Evolutionary conservation across 2,888 invertebrate genomes (phyloP).

Genomic region (Archips xylosteana): DNA sequence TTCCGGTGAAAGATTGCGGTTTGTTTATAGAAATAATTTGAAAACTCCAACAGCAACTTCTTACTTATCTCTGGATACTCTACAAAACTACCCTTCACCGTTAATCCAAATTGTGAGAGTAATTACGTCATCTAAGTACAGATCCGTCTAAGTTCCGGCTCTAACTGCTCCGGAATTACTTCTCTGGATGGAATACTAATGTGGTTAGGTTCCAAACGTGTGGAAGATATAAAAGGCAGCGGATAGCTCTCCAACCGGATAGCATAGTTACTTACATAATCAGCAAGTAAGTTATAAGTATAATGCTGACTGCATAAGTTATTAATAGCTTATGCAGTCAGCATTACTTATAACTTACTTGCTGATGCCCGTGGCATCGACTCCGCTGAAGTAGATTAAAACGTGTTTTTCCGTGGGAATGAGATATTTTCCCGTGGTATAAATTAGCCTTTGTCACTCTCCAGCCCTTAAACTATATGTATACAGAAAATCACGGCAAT

Average conservation of each 20-base stretch:
- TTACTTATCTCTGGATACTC: neutral
- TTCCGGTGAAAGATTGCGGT: no score
- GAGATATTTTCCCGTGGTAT: no score
- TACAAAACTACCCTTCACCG: neutral
- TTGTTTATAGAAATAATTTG: no score
- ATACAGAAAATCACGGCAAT: no score
- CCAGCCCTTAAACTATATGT: no score
- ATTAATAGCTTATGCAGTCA: neutral
- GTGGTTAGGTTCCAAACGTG: neutral
- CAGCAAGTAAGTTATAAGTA: no score
- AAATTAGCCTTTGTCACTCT: no score
- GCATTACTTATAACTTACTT: no score
- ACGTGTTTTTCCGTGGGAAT: no score
- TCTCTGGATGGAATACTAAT: conserved; percentile 35
- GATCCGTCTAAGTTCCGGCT: conserved; percentile 12
- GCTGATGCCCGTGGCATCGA: no score
- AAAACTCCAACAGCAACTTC: neutral
- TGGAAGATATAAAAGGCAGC: neutral
- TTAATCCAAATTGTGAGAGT: conserved; percentile 24
- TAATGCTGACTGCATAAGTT: no score
- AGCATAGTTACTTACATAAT: neutral
- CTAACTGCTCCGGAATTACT: conserved; percentile 31
- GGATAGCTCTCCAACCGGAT: neutral
- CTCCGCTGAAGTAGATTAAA: no score
- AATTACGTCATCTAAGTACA: conserved; percentile 23